Evolutionary conservation across 2,113 vertebrate genomes (phyloP).

Genomic region (Myocastor coypus): DNA sequence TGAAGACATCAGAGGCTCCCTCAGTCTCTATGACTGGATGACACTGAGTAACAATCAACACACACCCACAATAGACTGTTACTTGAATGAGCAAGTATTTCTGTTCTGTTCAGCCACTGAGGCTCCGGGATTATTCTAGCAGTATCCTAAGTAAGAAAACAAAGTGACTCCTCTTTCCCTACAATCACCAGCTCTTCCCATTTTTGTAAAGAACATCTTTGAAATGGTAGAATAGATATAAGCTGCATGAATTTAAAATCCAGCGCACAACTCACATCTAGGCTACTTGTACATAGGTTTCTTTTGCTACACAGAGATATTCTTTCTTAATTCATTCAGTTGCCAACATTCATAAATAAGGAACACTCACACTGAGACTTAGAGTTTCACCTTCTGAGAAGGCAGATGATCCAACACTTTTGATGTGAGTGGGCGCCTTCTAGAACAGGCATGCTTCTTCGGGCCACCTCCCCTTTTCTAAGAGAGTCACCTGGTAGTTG

Average conservation of each 20-base stretch:
- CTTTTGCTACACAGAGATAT: neutral
- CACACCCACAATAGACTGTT: neutral
- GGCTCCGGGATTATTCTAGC: neutral
- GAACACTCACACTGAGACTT: neutral
- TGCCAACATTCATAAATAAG: conserved; percentile 24
- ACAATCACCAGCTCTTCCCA: neutral
- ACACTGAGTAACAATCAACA: neutral
- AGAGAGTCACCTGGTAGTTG: neutral
- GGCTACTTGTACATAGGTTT: neutral
- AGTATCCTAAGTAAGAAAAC: neutral
- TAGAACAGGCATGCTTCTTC: neutral
- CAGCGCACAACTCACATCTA: neutral
- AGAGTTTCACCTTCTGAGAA: conserved; percentile 33
- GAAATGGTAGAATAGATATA: neutral
- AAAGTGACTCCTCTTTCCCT: neutral
- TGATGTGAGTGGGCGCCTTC: neutral
- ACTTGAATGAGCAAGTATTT: neutral
- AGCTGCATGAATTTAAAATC: conserved; percentile 44
- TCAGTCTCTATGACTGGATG: neutral
- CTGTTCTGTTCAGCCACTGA: neutral
- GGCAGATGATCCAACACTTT: neutral
- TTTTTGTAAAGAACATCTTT: conserved; percentile 31
- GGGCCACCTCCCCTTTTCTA: neutral
- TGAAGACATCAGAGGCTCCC: neutral
- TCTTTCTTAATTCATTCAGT: conserved; percentile 38